Evolutionary conservation across 1,140 invertebrate genomes (phyloP).

Genomic region (Tetramorium alpestre): DNA sequence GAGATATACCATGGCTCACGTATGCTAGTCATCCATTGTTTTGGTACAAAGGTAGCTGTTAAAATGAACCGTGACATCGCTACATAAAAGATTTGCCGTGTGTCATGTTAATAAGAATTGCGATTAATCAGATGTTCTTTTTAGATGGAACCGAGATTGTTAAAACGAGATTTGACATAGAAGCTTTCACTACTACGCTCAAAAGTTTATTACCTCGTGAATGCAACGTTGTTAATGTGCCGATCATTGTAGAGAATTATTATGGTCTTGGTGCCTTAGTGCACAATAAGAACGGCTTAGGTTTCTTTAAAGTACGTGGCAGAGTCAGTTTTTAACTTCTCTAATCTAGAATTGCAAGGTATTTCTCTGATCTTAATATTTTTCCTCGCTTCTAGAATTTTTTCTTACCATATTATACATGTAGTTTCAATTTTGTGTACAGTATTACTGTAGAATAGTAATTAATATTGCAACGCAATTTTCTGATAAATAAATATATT

Average conservation of each 20-base stretch:
- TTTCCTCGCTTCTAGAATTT: background rate
- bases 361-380: slow-evolving; percentile 27
- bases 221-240: slow-evolving; percentile 85
- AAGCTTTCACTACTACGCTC: slow-evolving; percentile 86
- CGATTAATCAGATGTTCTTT: background rate
- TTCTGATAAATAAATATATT: background rate
- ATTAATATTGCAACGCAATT: background rate
- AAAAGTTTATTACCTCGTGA: slow-evolving; percentile 71
- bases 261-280: slow-evolving; percentile 91
- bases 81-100: background rate
- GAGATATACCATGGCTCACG: slow-evolving; percentile 92
- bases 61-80: background rate
- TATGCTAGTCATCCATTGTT: slow-evolving; percentile 93
- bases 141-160: slow-evolving; percentile 78
- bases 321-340: slow-evolving; percentile 92
- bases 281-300: slow-evolving; percentile 93
- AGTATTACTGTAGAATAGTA: slow-evolving; percentile 45
- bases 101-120: background rate
- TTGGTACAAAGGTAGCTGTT: slow-evolving; percentile 90
- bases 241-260: slow-evolving; percentile 93
- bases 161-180: slow-evolving; percentile 86
- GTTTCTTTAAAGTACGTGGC: slow-evolving; percentile 94
- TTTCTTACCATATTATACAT: background rate
- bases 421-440: slow-evolving; percentile 9
- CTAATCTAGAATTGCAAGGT: background rate